Base-by-base conservation (phyloP, 2,888 invertebrate species). In the Ochropacha duplaris region DNA sequence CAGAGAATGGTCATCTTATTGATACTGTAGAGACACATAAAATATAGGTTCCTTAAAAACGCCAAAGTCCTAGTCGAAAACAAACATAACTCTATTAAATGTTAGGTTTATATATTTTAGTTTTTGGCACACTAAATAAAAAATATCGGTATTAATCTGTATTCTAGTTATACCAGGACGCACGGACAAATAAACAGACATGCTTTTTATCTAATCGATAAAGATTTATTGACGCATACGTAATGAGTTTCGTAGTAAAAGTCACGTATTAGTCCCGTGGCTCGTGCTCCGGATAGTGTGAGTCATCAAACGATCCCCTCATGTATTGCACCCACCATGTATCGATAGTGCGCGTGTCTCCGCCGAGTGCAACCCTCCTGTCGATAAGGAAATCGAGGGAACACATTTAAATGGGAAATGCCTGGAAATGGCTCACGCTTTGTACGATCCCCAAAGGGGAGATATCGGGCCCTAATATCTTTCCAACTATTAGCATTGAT, bases 351-450 rank as follows among this genome's bases (percentile, higher is more conserved):
- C 68, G 71, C 69, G 78, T 76, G 71, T 71, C 68, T 52, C 57
- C 19, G 19, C n/a, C 16, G 28, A 26, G 44, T 26, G 50, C 71
- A 70, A 74, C 82, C 79, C 81, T 76, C 77, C 72, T 61, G 74
- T 77, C 84, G 86, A 87, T 86, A 87, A 86, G 86, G 83, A 87
- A 85, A 80, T 79, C 76, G 76, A 81, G 89, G 88, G 89, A 83
- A 83, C 88, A 82, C 84, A 87, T 88, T 88, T 83, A 87, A 90
- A 90, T 84, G 84, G 90, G 88, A 90, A 89, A 88, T 82, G 87
- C 83, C 87, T 89, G 85, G 87, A 90, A 90, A 90, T 87, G 89
- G 88, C 86, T 82, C 84, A 81, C 84, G 87, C 90, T 83, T 88
- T 80, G 77, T 77, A 77, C 81, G 74, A 77, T 80, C 76, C 78